Conservation (phyloP, 2,888 invertebrate species). For the Oscheius sp. region DNA sequence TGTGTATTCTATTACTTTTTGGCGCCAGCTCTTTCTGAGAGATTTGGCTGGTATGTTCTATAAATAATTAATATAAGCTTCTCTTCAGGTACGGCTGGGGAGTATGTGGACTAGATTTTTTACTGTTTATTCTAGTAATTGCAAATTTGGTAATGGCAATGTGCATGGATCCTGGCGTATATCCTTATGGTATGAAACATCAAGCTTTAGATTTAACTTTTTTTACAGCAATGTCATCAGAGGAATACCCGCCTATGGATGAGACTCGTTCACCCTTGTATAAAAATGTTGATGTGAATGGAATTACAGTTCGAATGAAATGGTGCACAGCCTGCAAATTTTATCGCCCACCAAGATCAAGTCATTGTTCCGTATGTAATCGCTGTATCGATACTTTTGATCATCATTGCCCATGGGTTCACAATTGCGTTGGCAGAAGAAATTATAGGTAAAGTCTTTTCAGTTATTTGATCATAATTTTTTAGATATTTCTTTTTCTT, state of each 20-base stretch:
- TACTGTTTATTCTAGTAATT: conserved; percentile 94
- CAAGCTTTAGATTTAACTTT: not conserved
- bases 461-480: conserved; percentile 80
- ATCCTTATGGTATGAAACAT: conserved; percentile 41
- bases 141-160: conserved; percentile 98
- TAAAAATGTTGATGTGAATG: conserved; percentile 87
- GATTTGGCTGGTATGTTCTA: conserved; percentile 40
- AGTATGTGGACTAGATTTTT: conserved; percentile 85
- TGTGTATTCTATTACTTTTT: conserved; percentile 59
- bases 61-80: not conserved
- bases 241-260: conserved; percentile 86
- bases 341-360: conserved; percentile 97
- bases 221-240: conserved; percentile 86
- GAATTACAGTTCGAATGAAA: conserved; percentile 96
- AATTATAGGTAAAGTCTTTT: conserved; percentile 85
- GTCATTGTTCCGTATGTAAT: conserved; percentile 98
- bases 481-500: conserved; percentile 92
- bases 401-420: conserved; percentile 85
- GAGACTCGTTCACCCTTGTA: conserved; percentile 91
- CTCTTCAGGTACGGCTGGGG: conserved; percentile 43
- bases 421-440: conserved; percentile 70
- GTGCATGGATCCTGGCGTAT: conserved; percentile 78
- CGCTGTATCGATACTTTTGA: conserved; percentile 87
- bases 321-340: conserved; percentile 94
- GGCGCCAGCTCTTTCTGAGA: conserved; percentile 42